Base-by-base conservation (phyloP, 92 coral and sea anemone species). In the Porites evermanni region DNA sequence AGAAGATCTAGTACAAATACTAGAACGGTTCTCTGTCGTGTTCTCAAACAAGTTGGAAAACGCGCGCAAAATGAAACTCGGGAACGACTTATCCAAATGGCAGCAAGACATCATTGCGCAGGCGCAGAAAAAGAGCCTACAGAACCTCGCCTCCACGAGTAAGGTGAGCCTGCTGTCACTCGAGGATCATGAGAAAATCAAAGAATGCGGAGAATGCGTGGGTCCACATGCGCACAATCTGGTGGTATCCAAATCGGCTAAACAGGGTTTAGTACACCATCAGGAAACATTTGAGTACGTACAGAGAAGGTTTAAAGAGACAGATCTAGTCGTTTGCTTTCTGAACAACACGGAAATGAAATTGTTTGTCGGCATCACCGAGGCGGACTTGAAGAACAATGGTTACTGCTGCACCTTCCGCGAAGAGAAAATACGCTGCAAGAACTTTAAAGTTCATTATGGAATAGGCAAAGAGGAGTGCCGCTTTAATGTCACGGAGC, bases 51-150 rank as follows among this genome's bases (percentile, higher is more conserved):
- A 94, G 74, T 94, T 97, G 67, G 92, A 90, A 80, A 89, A 93
- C 51, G 95, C 95, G 2, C 93, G 81, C 53, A 95, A 93, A 84
- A 75, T 89, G 63, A 93, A 88, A 72, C 92, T 97, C 17, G 98
- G 98, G 26, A 88, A 89, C 75, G 87, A 93, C 24, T 95, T 95
- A 74, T 90, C 80, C 44, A 84, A 88, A 47, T 91, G 98, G 96
- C 96, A 97, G 78, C 73, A 93, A 72, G 80, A 72, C 3, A 79
- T 97, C 13, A 94, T 97, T 21, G 73, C 93, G n/a, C 67, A 77
- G 50, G 99, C 98, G 16, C 99, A 97, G 72, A 75, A 67, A n/a
- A 97, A 93, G 73, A 97, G 99, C 84, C 86, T 95, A 52, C 86
- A 88, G 64, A 88, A 74, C 69, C 85, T 95, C 8, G 71, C 93